These are phyloP conservation scores for Craseonycteris thonglongyai DNA, from an alignment of 2,113 vertebrate species.

Conservation along the genomic window DNA sequence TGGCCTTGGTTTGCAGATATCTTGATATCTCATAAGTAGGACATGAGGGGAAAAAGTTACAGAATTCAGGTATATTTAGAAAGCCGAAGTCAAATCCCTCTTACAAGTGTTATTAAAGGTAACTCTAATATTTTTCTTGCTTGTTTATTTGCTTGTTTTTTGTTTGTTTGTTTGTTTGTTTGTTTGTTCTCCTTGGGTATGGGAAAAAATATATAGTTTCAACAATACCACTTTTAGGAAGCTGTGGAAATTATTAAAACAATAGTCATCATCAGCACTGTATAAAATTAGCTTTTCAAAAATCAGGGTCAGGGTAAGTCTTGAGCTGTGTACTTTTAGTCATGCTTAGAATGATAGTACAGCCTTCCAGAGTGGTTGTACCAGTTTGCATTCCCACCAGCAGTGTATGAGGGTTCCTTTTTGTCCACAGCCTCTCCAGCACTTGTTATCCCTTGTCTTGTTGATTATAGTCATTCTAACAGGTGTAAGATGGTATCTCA, in stretches of 20 bases:
- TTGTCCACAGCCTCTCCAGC: too few species aligned
- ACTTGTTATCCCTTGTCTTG: too few species aligned
- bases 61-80: background rate
- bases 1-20: background rate
- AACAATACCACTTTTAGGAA: background rate
- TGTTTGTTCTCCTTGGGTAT: background rate
- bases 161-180: too few species aligned
- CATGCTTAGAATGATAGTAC: background rate
- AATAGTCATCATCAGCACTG: background rate
- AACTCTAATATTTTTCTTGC: background rate
- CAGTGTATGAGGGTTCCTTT: too few species aligned
- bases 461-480: too few species aligned
- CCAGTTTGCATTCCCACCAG: too few species aligned
- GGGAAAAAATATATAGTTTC: background rate
- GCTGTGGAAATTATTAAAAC: background rate
- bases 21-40: background rate
- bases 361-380: too few species aligned
- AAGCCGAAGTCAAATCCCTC: conserved; percentile 17
- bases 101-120: background rate
- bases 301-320: background rate
- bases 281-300: conserved; percentile 1
- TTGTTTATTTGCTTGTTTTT: background rate
- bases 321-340: background rate
- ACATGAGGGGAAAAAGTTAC: background rate
- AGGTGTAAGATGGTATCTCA: too few species aligned